A percentile compares a stretch with the other conserved stretches of the same genome.
Evolutionary conservation across 2,888 invertebrate species (phyloP).

Genomic region (Leptinotarsa haldemani): DNA sequence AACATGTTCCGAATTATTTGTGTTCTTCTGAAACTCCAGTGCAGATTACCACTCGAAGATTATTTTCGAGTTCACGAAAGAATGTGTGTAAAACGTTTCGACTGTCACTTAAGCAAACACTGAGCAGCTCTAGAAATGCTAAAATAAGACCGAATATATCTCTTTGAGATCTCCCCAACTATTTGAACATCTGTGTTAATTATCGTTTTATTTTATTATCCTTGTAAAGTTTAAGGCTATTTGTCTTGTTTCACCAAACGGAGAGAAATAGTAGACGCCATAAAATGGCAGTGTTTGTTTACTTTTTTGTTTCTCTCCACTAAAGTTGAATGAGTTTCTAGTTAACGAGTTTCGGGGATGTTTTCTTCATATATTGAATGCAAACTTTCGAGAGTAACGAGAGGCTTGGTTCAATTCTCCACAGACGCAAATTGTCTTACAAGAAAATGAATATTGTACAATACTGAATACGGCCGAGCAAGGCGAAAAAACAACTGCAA

Average conservation of each 20-base stretch:
- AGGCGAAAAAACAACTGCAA: neutral
- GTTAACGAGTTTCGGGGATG: conserved; percentile 44
- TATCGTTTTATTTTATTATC: conserved; percentile 40
- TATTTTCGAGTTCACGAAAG: conserved; percentile 13
- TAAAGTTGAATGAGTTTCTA: conserved; percentile 45
- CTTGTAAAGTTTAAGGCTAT: conserved; percentile 35
- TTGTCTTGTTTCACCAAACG: conserved; percentile 41
- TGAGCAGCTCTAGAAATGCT: conserved; percentile 15
- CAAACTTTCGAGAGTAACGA: neutral
- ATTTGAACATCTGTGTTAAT: conserved; percentile 26
- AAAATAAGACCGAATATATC: conserved; percentile 18
- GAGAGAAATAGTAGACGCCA: conserved; percentile 39
- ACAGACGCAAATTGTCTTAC: conserved; percentile 2
- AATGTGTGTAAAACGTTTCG: conserved; percentile 18
- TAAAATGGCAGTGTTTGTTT: conserved; percentile 42
- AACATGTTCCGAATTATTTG: neutral
- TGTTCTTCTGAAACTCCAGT: neutral
- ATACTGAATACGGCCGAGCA: neutral
- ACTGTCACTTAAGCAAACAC: conserved; percentile 14
- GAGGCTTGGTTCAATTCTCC: conserved; percentile 6
- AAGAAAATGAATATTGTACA: neutral
- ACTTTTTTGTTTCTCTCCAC: conserved; percentile 40
- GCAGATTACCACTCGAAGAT: neutral
- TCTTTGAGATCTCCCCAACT: conserved; percentile 17
- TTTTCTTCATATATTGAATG: conserved; percentile 35